Percentiles rank a stretch among this genome's conserved stretches.
Evolutionary conservation across 2,113 vertebrate species (phyloP).

Genomic region (Oryzias melastigma): DNA sequence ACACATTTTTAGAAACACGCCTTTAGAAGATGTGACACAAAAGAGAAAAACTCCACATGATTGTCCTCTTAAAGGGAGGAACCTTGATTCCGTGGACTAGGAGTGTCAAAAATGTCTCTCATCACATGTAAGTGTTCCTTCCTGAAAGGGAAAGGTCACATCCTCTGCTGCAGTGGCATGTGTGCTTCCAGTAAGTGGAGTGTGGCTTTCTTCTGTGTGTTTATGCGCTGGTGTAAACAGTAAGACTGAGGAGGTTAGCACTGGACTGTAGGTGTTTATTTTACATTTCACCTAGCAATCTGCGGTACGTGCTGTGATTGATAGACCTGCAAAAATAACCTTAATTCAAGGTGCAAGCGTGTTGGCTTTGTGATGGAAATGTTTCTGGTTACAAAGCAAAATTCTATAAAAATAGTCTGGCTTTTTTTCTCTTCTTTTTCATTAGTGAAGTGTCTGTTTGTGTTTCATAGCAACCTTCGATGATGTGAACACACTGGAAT

Average conservation of each 20-base stretch:
- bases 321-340: slow-evolving; percentile 18
- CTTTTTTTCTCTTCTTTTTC: background rate
- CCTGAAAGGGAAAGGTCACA: slow-evolving; percentile 56
- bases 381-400: slow-evolving; percentile 19
- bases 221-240: slow-evolving; percentile 44
- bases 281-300: slow-evolving; percentile 25
- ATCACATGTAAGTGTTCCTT: slow-evolving; percentile 47
- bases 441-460: too few relatives aligned
- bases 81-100: slow-evolving; percentile 17
- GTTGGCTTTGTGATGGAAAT: slow-evolving; percentile 30
- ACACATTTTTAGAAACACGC: too few relatives aligned
- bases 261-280: slow-evolving; percentile 30
- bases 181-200: slow-evolving; percentile 15
- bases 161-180: slow-evolving; percentile 40
- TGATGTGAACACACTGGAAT: background rate
- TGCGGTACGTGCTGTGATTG: slow-evolving; percentile 26
- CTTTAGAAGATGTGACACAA: background rate
- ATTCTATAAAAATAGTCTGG: slow-evolving; percentile 19
- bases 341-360: slow-evolving; percentile 15
- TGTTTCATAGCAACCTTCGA: background rate
- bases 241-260: slow-evolving; percentile 36
- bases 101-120: slow-evolving; percentile 43
- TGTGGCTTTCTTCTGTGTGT: slow-evolving; percentile 37
- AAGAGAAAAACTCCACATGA: background rate
- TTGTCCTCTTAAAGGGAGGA: slow-evolving; percentile 29